Percentiles rank a stretch among this genome's conserved stretches.
Conservation (phyloP, 2,888 invertebrate genomes). For the Drepanosiphum platanoidis region DNA sequence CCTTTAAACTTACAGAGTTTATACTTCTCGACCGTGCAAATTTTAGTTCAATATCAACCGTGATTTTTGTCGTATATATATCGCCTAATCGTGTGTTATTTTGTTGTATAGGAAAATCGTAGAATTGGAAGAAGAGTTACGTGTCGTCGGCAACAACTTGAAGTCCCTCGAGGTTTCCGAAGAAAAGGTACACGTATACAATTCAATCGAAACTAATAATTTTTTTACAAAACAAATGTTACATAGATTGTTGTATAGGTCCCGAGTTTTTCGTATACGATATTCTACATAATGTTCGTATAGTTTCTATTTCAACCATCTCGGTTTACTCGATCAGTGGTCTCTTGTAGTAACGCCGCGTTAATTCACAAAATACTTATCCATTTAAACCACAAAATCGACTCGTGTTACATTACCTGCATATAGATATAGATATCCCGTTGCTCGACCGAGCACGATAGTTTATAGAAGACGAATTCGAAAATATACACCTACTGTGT, state of each 20-base stretch:
- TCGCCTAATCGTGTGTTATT: conserved; percentile 17
- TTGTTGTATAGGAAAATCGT: conserved; percentile 87
- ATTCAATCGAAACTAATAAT: conserved; percentile 18
- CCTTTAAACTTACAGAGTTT: conserved; percentile 36
- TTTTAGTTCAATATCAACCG: background rate
- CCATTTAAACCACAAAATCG: background rate
- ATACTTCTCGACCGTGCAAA: background rate
- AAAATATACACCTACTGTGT: no score
- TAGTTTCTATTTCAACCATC: background rate
- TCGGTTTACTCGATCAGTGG: background rate
- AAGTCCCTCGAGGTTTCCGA: conserved; percentile 99
- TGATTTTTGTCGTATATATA: background rate
- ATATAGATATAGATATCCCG: background rate
- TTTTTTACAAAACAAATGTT: background rate
- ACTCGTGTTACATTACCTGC: background rate
- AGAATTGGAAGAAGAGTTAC: conserved; percentile 99
- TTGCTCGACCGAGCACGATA: background rate
- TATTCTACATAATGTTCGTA: background rate
- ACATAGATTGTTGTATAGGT: background rate
- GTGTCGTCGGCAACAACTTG: conserved; percentile 99
- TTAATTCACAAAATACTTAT: background rate
- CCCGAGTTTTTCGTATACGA: background rate
- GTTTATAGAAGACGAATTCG: no score
- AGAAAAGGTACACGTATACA: conserved; percentile 83
- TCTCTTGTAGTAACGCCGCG: background rate